Evolutionary conservation across 2,888 invertebrate species (phyloP).

Genomic region (Erebia palarica): DNA sequence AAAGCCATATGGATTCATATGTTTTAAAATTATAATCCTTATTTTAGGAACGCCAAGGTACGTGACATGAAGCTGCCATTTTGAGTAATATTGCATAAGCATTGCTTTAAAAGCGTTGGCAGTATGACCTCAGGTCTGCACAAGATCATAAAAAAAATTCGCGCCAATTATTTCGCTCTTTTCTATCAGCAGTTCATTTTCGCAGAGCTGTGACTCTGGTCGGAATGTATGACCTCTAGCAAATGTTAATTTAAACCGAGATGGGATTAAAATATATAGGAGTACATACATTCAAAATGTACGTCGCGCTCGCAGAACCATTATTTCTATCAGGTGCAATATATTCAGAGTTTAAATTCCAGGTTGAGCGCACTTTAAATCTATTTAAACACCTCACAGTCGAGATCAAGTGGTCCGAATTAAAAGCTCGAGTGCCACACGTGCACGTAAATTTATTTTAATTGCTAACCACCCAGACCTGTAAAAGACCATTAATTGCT

Average conservation of each 20-base stretch:
- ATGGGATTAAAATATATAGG: slow-evolving; percentile 8
- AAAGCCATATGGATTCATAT: too few species aligned
- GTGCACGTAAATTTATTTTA: slow-evolving; percentile 37
- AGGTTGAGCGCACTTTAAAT: slow-evolving; percentile 27
- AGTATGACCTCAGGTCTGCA: too few species aligned
- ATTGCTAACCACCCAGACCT: slow-evolving; percentile 35
- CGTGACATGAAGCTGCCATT: too few species aligned
- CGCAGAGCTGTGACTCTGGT: too few species aligned
- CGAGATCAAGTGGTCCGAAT: slow-evolving; percentile 36
- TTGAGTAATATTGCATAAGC: too few species aligned
- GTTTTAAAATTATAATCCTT: too few species aligned
- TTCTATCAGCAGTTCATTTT: background rate
- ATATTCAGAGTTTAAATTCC: slow-evolving; percentile 26
- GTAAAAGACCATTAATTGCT: slow-evolving; percentile 35
- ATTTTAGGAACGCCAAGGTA: too few species aligned
- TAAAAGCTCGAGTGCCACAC: slow-evolving; percentile 36
- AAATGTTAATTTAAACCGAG: slow-evolving; percentile 13
- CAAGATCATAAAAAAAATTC: too few species aligned
- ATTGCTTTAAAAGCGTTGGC: too few species aligned
- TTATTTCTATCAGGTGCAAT: slow-evolving; percentile 23
- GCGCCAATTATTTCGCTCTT: too few species aligned
- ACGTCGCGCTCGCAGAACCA: slow-evolving; percentile 13
- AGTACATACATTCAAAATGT: slow-evolving; percentile 12
- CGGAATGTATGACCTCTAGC: background rate
- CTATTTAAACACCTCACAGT: slow-evolving; percentile 33